Evolutionary conservation across 2,888 invertebrate genomes (phyloP), one percentile per base, ranked within the genome.

Genomic region (Nebria brevicollis): DNA sequence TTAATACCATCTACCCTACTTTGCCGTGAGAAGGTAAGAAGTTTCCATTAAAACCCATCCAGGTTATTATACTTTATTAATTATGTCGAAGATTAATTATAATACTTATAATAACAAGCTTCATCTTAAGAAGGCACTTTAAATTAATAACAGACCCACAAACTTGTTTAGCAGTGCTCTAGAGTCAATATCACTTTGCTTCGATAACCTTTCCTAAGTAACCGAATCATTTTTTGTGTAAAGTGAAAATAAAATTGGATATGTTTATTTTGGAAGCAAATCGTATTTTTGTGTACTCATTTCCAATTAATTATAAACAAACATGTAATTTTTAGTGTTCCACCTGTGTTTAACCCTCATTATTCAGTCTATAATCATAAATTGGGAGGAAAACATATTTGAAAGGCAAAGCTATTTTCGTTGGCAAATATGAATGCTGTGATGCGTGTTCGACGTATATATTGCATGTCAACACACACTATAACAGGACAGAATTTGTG

Each of bases 31-130:
- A 34, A 34, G 34, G 34, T 66, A 66, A 76, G 41, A 42, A 76
- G 76, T 76, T 76, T 41, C n/a, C n/a, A 76, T 76, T 76, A 76
- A 76, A 76, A 76, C 43, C 76, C 41, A 66, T 66, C 34, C 26
- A 66, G 25, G 34, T 64, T 26, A 77, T 68, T 43, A 77, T 42
- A 70, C 26, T 72, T 77, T 70, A 77, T 72, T 77, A 77, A 77
- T 77, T 77, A 54, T 70, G 70, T 64, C 77, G 43, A 26, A 41
- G 72, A 72, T 77, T 70, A 70, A 77, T 77, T 77, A 77, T 70
- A 72, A n/a, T 25, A 43, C n/a, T 75, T 25, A 54, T 75, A 25
- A 75, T 20, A 54, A 75, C 34, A 34, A 34, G 34, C 34, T 34
- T 34, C 34, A 34, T 34, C 34, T 34, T 34, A 73, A 20, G 73